A percentile compares a stretch with the other conserved stretches of the same genome.
Evolutionary conservation across 1,140 invertebrate genomes (phyloP).

Genomic region (Trissolcus basalis): DNA sequence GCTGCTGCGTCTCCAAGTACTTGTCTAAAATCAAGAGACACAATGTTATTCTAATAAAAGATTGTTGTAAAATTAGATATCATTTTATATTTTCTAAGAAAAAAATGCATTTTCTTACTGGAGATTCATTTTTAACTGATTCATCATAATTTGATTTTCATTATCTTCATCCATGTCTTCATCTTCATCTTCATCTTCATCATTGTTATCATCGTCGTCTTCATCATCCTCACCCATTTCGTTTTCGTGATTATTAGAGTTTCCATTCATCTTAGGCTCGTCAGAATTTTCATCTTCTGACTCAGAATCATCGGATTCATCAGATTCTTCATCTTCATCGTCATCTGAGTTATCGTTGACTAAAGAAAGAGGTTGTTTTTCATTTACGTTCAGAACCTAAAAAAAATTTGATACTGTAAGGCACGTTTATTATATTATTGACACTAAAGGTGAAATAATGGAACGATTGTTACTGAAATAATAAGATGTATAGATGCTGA

Average conservation of each 20-base stretch:
- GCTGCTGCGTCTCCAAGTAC: constrained; percentile 78
- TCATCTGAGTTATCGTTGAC: constrained; percentile 6
- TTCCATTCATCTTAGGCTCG: constrained; percentile 62
- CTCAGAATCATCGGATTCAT: constrained; percentile 68
- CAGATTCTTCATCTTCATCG: constrained; percentile 70
- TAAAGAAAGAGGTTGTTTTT: constrained; percentile 77
- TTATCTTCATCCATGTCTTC: constrained; percentile 76
- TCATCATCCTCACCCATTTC: constrained; percentile 58
- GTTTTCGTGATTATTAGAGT: constrained; percentile 63
- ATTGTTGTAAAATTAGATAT: neutral
- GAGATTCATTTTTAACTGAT: constrained; percentile 29
- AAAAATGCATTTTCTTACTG: constrained; percentile 24
- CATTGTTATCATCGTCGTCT: constrained; percentile 34
- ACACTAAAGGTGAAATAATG: neutral
- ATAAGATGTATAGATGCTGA: constrained; percentile 82
- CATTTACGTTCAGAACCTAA: constrained; percentile 80
- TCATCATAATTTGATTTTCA: constrained; percentile 55
- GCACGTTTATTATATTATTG: no score
- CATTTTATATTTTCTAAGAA: neutral
- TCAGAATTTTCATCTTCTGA: constrained; percentile 67
- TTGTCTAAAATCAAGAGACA: constrained; percentile 63
- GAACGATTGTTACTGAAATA: constrained; percentile 77
- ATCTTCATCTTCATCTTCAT: constrained; percentile 45
- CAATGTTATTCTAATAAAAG: neutral
- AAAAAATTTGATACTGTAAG: no score